phyloP scores from a whole-genome alignment of 2,113 vertebrate species.

The Pithys albifrons region DNA sequence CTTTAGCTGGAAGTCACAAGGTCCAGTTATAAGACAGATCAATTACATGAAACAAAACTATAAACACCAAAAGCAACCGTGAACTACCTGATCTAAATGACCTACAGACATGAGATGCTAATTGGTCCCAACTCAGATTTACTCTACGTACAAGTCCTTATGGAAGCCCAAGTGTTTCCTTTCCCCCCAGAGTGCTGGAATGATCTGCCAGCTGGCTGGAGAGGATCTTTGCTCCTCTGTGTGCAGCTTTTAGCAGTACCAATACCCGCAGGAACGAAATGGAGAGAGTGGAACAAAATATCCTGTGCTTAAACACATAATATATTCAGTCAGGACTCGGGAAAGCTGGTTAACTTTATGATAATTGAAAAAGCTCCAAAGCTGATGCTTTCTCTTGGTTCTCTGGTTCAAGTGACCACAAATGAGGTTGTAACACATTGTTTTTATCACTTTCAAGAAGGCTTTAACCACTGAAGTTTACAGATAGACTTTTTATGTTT shows the following conservation, averaged over 20 bases:
- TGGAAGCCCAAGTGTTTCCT: neutral
- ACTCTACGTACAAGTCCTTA: neutral
- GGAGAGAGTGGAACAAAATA: neutral
- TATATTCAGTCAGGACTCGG: neutral
- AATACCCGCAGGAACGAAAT: fast-evolving
- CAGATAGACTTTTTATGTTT: neutral
- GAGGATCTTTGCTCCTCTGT: neutral
- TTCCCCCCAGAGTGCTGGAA: neutral
- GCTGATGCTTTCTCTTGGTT: neutral
- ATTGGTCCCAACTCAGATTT: neutral
- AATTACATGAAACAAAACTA: neutral
- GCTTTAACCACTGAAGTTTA: neutral
- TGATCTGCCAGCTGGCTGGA: neutral
- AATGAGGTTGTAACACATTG: neutral
- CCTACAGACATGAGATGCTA: neutral
- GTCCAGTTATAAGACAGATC: neutral
- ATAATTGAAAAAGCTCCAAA: neutral
- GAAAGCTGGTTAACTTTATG: neutral
- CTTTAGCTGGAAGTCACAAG: neutral
- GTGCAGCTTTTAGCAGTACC: neutral
- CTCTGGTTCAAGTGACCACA: neutral
- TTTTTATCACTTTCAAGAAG: neutral
- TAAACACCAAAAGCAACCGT: neutral
- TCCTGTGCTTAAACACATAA: neutral
- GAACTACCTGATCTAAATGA: neutral